A percentile compares a stretch with the other conserved stretches of the same genome.
phyloP scores from a whole-genome alignment of 2,113 vertebrate genomes.

The Nyctereutes procyonoides region DNA sequence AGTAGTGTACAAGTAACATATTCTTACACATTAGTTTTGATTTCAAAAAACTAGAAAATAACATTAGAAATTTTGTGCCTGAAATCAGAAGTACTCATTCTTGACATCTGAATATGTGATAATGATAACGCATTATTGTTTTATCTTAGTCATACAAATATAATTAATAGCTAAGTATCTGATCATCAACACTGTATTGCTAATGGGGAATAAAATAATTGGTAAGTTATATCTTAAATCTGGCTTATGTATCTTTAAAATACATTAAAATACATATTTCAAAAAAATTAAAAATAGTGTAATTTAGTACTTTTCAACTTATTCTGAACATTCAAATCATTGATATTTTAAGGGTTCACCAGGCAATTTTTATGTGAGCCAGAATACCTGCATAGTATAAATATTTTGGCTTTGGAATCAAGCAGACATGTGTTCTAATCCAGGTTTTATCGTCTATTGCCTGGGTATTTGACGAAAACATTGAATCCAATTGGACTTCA shows the following conservation, averaged over 20 bases:
- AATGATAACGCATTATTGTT: background rate
- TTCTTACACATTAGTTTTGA: background rate
- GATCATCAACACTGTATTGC: background rate
- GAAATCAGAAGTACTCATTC: background rate
- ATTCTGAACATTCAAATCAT: background rate
- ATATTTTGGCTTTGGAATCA: background rate
- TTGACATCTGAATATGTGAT: background rate
- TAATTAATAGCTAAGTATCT: background rate
- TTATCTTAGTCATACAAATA: background rate
- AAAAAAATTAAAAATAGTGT: background rate
- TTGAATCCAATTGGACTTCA: background rate
- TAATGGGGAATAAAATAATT: background rate
- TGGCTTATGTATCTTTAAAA: background rate
- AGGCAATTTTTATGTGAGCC: background rate
- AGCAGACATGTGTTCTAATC: background rate
- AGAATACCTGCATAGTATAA: background rate
- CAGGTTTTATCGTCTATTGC: background rate
- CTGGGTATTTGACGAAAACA: background rate
- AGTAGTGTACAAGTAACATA: background rate
- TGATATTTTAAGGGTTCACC: background rate
- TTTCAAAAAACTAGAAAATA: background rate
- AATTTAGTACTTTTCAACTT: background rate
- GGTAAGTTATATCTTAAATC: background rate
- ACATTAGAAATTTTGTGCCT: background rate
- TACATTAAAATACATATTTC: background rate